phyloP scores from a whole-genome alignment of 2,888 invertebrate species.

The Napeogenes inachia region DNA sequence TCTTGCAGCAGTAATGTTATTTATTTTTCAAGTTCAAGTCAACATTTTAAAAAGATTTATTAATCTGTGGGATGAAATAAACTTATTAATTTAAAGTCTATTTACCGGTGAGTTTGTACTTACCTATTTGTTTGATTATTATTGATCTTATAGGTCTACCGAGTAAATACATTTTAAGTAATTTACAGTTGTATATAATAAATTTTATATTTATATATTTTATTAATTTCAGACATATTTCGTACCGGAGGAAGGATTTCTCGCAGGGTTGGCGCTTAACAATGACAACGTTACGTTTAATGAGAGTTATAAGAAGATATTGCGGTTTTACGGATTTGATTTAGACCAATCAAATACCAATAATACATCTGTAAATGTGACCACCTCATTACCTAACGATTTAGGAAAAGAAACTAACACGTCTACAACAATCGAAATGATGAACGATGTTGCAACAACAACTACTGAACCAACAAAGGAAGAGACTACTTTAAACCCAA shows the following conservation, averaged over 20 bases:
- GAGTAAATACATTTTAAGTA: no score
- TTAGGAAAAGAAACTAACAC: slow-evolving; percentile 31
- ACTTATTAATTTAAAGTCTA: no score
- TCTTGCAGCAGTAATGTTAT: no score
- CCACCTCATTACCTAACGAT: slow-evolving; percentile 27
- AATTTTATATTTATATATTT: not conserved
- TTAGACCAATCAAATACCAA: slow-evolving; percentile 62
- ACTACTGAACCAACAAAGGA: slow-evolving; percentile 36
- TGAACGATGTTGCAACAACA: slow-evolving; percentile 39
- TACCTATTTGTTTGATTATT: no score
- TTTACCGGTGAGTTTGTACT: no score
- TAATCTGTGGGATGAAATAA: no score
- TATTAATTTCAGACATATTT: slow-evolving; percentile 83
- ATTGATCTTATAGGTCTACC: no score
- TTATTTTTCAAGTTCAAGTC: no score
- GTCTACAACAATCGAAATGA: slow-evolving; percentile 27
- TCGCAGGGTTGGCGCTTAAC: slow-evolving; percentile 88
- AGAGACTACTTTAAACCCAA: slow-evolving; percentile 54
- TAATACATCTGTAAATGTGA: slow-evolving; percentile 22
- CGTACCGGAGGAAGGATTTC: slow-evolving; percentile 87
- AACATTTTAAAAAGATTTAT: no score
- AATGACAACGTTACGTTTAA: slow-evolving; percentile 86
- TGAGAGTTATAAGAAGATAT: slow-evolving; percentile 83
- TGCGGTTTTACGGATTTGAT: slow-evolving; percentile 90
- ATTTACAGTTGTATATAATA: not conserved